phyloP scores from a whole-genome alignment of 1,140 invertebrate genomes.

The Heliconius hermathena region DNA sequence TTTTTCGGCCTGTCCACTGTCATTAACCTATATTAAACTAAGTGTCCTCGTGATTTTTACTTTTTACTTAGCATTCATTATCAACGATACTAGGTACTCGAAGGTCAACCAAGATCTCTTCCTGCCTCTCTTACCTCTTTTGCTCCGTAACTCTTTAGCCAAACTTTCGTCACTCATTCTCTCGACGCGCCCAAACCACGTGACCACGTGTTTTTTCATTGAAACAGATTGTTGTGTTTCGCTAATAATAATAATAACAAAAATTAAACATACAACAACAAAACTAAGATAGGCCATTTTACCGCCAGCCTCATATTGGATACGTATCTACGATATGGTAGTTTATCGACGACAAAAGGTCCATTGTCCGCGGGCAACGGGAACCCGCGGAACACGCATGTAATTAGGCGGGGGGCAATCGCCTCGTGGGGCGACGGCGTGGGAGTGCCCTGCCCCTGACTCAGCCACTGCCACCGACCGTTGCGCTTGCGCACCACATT shows the following conservation, averaged over 20 bases:
- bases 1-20: no score
- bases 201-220: no score
- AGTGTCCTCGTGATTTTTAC: no score
- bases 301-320: neutral
- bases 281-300: neutral
- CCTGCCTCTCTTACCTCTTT: no score
- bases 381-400: slow-evolving; percentile 26
- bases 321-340: slow-evolving; percentile 3
- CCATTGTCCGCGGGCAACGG: slow-evolving; percentile 13
- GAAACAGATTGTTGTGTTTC: no score
- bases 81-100: no score
- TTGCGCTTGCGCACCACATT: slow-evolving; percentile 24
- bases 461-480: slow-evolving; percentile 29
- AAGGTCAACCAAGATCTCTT: no score
- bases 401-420: slow-evolving; percentile 37
- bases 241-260: neutral
- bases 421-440: slow-evolving; percentile 34
- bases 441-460: slow-evolving; percentile 26
- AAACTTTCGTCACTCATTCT: no score
- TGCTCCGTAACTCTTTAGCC: no score
- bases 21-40: no score
- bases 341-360: slow-evolving; percentile 21
- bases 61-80: no score
- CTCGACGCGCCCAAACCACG: no score
- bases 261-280: neutral